Evolutionary conservation across 2,797 vertebrate genomes (phyloP).

Genomic region (Lateolabrax maculatus): DNA sequence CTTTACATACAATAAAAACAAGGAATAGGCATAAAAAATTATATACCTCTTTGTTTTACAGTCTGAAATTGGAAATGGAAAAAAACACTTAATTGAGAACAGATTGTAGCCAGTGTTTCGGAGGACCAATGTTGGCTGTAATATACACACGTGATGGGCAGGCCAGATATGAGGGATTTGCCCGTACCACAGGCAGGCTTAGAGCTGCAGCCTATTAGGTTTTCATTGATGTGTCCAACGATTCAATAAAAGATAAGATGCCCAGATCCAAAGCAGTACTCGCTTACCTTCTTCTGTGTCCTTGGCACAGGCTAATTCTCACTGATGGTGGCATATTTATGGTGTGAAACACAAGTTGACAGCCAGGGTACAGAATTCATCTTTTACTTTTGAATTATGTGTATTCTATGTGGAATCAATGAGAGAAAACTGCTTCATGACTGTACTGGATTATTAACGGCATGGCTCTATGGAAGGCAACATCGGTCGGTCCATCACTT

Average conservation of each 20-base stretch:
- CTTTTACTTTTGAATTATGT: slow-evolving; percentile 10
- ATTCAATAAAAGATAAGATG: slow-evolving; percentile 63
- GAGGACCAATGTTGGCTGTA: slow-evolving; percentile 26
- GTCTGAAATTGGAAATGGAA: neutral
- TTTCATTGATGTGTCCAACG: slow-evolving; percentile 63
- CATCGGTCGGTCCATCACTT: neutral
- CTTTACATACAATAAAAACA: too few species aligned
- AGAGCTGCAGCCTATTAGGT: slow-evolving; percentile 58
- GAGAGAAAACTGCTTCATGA: slow-evolving; percentile 1
- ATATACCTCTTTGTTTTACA: slow-evolving; percentile 7
- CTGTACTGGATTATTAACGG: neutral
- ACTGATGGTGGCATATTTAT: slow-evolving; percentile 37
- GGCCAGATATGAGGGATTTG: slow-evolving; percentile 57
- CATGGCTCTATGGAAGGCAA: neutral
- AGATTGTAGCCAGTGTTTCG: slow-evolving; percentile 26
- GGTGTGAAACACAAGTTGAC: slow-evolving; percentile 27
- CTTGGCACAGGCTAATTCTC: slow-evolving; percentile 48
- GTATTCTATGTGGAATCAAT: too few species aligned
- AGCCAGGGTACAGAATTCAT: slow-evolving; percentile 22
- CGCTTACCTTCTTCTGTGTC: slow-evolving; percentile 46
- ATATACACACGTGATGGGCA: slow-evolving; percentile 49
- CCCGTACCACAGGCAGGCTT: slow-evolving; percentile 33
- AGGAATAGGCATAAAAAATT: too few species aligned
- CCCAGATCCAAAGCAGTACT: slow-evolving; percentile 48
- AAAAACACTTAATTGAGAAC: slow-evolving; percentile 19